Evolutionary conservation across 2,113 vertebrate genomes (phyloP), one percentile per base, ranked within the genome.

Genomic region (Marcusenius ussheri): DNA sequence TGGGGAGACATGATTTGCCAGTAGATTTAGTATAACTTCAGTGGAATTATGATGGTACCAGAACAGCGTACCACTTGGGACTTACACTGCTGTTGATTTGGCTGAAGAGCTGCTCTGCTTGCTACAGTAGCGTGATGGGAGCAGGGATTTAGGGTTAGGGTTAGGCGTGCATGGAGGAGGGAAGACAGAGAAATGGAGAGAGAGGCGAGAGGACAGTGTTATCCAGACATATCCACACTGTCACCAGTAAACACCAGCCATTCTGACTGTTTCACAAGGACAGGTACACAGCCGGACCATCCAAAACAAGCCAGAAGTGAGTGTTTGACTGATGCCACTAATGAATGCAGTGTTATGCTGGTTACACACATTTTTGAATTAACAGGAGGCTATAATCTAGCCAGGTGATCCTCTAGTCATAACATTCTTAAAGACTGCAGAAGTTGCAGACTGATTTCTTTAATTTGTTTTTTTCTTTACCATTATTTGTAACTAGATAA

Each of bases 81-180:
- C 98, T 99, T 99, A 99, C 98, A 96, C 98, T 98, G 93, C 97
- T 98, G 97, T 98, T 99, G 97, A 98, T 98, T 97, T 99, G 98
- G 99, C 98, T 99, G 97, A 99, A 99, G 96, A 99, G 98, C 96
- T 99, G 98, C 95, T 99, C 98, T 96, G 98, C 98, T 97, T 99
- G 98, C 98, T 99, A 98, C 96, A 98, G 97, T 96, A 97, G 96
- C 97, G 1, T 39, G 46, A 35, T 85, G 50, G n/a, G 49, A 51
- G 45, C 85, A 87, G 49, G 85, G 85, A 51, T 87, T 51, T 49
- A 51, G n/a, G 24, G 39, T 42, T 42, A 42, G 39, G 39, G 39
- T 42, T 42, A 35, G 85, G 49, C 13, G 53, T 31, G 85, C 85
- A 42, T 88, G 95, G 94, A 94, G 95, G 95, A 95, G 94, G 95